Evolutionary conservation across 2,888 invertebrate species (phyloP), one percentile per base, ranked within the genome.

Genomic region (Neelides folsomi): DNA sequence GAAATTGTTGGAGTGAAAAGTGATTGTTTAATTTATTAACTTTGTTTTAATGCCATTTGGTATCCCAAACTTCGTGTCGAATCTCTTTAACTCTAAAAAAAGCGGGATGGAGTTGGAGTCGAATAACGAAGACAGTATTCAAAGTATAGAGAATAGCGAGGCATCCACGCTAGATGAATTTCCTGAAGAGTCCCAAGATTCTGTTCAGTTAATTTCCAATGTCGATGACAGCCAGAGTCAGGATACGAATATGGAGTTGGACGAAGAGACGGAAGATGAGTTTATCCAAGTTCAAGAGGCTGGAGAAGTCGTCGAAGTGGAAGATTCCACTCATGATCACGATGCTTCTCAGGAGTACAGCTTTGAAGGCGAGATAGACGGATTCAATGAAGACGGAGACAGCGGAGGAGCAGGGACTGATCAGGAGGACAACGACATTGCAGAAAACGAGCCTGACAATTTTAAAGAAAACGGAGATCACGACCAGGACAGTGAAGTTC

Each of bases 391-490:
- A 13, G 46, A 48, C 9, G 45, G 37, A 49, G 40, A 40, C 6
- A 43, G 27, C 20, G 49, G 13, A 2, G 44, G 36, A 20, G 39
- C 46, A 10, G 48, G 41, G 1, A 42, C 49, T 15, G 52, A 52
- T 13, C 46, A 35, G 1, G 45, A 12, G 13, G 43, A 41, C 4
- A 45, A 35, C 1, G 54, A 54, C 35, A 18, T 38, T 5, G 40
- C 19, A 2, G 34, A 39, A 8, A n/a, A 39, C 18, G 37, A 45
- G 4, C 13, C 41, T 6, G 55, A 56, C 44, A 50, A 44, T 15
- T 56, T 57, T 35, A 61, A 59, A 37, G 61, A 61, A 47, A 63
- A 56, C 2, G 60, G 52, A 7, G 45, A 27, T 27, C 27, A 15
- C 12, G 18, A 42, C 2, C 41, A 38, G 16, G 56, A 59, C 19